Evolutionary conservation across 2,113 vertebrate species (phyloP).

Genomic region (Phoenicopterus ruber): DNA sequence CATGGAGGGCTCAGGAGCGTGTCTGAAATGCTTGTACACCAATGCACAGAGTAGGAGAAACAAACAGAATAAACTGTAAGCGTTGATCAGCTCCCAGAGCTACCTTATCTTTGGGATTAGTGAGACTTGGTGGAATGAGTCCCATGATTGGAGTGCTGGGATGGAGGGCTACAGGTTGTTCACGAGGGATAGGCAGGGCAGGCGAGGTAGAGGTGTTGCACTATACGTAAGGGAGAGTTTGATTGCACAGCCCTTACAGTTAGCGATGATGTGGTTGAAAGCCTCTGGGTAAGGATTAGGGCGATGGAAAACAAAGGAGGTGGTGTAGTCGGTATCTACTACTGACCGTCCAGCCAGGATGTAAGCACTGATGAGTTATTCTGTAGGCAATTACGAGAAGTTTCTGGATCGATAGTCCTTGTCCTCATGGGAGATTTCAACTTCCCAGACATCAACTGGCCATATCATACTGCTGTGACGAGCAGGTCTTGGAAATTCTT

Average conservation of each 20-base stretch:
- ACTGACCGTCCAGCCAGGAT: not conserved
- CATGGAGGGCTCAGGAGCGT: fast-evolving
- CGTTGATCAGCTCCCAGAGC: not conserved
- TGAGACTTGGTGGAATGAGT: not conserved
- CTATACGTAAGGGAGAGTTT: not conserved
- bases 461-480: not conserved
- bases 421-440: not conserved
- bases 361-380: not conserved
- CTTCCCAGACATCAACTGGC: not conserved
- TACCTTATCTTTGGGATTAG: not conserved
- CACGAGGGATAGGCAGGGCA: not conserved
- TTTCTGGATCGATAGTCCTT: not conserved
- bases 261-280: not conserved
- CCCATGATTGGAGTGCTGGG: not conserved
- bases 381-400: not conserved
- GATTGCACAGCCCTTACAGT: not conserved
- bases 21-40: not conserved
- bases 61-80: not conserved
- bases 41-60: fast-evolving
- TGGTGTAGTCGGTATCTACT: not conserved
- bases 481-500: not conserved
- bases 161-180: not conserved
- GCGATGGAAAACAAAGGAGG: not conserved
- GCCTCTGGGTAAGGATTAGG: not conserved
- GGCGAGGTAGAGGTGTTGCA: not conserved